Conservation (phyloP, 2,888 invertebrate genomes). For the Acleris literana region DNA sequence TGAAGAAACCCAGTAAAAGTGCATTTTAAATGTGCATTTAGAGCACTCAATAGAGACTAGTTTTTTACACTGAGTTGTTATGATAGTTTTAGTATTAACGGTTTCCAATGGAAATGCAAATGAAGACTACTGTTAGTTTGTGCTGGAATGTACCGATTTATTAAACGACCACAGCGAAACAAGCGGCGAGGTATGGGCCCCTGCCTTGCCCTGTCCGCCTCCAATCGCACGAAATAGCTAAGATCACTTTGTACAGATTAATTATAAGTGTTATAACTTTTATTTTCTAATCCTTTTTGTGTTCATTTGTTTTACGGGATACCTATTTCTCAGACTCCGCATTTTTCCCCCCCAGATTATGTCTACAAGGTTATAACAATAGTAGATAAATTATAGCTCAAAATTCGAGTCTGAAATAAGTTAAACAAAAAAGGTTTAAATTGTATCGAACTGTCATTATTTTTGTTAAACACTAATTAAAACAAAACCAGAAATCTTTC, state of each 20-base stretch:
- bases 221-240: constrained; percentile 38
- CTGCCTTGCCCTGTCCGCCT: constrained; percentile 24
- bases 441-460: neutral
- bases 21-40: constrained; percentile 21
- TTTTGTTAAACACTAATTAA: constrained; percentile 5
- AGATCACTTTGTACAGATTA: constrained; percentile 42
- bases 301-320: constrained; percentile 44
- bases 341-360: constrained; percentile 1
- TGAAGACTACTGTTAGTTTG: constrained; percentile 44
- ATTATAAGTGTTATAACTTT: constrained; percentile 40
- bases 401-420: neutral
- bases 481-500: constrained; percentile 1
- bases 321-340: constrained; percentile 37
- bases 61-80: constrained; percentile 47
- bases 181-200: constrained; percentile 2
- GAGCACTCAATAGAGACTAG: constrained; percentile 19
- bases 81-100: constrained; percentile 60
- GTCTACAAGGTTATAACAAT: constrained; percentile 15
- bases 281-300: constrained; percentile 44
- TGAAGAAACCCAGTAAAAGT: constrained; percentile 20
- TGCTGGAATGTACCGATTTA: constrained; percentile 17
- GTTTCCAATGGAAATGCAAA: constrained; percentile 67
- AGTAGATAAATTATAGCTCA: neutral
- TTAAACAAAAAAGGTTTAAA: constrained; percentile 2
- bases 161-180: constrained; percentile 16